A percentile compares a stretch with the other conserved stretches of the same genome.
Evolutionary conservation across 30 jellyfish, hydroid and myxozoan species (phyloP).

Genomic region (Hydra vulgaris): DNA sequence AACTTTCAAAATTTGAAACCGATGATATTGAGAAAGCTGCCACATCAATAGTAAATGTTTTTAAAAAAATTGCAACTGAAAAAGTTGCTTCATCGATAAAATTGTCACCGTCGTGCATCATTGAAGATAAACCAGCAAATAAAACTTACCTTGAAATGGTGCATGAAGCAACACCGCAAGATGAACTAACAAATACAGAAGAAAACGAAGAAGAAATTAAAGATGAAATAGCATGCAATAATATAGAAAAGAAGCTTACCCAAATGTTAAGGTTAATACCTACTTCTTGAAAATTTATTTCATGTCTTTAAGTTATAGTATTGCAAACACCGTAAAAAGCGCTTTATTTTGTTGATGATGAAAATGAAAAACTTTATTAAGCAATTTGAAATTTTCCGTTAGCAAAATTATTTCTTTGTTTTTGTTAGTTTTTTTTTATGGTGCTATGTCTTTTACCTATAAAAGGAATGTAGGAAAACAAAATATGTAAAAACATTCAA

Average conservation of each 20-base stretch:
- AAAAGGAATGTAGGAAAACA: no score
- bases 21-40: slow-evolving; percentile 6
- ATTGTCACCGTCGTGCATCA: neutral
- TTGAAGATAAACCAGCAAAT: slow-evolving; percentile 7
- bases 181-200: slow-evolving; percentile 1
- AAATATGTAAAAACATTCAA: no score
- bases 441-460: no score
- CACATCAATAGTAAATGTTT: neutral
- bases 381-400: no score
- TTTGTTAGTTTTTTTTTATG: no score
- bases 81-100: neutral
- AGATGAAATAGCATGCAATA: slow-evolving; percentile 27
- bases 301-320: no score
- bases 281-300: no score
- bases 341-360: no score
- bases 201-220: neutral
- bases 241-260: slow-evolving; percentile 43
- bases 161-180: slow-evolving; percentile 17
- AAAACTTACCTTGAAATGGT: slow-evolving; percentile 1
- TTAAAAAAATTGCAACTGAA: neutral
- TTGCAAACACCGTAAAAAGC: no score
- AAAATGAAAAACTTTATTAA: no score
- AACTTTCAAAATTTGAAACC: neutral
- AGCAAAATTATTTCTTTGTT: no score
- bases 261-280: slow-evolving; percentile 70